Evolutionary conservation across 2,797 vertebrate species (phyloP), one percentile per base, ranked within the genome.

Genomic region (Enteromius thamalakanensis): DNA sequence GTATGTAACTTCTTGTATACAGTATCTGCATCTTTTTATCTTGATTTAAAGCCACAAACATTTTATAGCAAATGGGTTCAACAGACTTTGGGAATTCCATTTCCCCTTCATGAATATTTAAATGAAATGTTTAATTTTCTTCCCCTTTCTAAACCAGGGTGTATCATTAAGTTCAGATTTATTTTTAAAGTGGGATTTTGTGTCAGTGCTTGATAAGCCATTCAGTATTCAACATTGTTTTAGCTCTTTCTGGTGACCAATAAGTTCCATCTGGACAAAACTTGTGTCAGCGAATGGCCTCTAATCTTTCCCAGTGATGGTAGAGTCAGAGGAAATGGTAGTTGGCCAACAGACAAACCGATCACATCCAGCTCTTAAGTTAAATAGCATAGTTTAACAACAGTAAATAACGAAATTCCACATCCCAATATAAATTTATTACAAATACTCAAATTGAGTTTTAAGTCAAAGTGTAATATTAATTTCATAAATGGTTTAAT

Each of bases 251-350:
- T 51, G 62, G 76, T 67, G 76, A 51, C 45, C 76, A 79, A 67
- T 49, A 65, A 51, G 45, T n/a, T 12, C 76, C 62, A 79, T 67
- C 76, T 79, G 62, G 45, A 49, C 32, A 53, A 62, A 88, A 81
- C 86, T 86, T 55, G 47, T 81, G 65, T 60, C 23, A 3, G 12
- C 34, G 87, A 85, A 86, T 87, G 68, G 81, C 80, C 26, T 11
- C 81, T 88, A 87, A 87, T 90, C 80, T 87, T 87, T 88, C 80
- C 68, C 77, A 80, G 21, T 53, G 53, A 79, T 34, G 67, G 4
- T n/a, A 4, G 21, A 21, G 32, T 51, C 42, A 79, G 45, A 34
- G 4, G 60, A 6, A 45, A 79, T 67, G 45, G 26, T 23, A 51
- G 19, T 53, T 40, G 45, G 77, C 64, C 62, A 40, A 65, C 47